Evolutionary conservation across 2,113 vertebrate genomes (phyloP).

Genomic region (Cynocephalus volans): DNA sequence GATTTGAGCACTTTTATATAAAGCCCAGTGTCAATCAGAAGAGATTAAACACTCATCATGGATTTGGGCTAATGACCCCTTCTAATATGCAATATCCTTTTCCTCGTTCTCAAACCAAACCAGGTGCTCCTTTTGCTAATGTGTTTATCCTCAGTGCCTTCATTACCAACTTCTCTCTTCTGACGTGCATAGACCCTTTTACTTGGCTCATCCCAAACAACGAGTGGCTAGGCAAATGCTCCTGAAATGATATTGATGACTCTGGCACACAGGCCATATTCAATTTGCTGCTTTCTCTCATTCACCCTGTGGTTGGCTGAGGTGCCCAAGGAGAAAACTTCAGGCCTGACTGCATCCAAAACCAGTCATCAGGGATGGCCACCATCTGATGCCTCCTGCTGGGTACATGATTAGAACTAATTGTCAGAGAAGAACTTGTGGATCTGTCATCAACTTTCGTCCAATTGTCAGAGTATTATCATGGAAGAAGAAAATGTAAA

Average conservation of each 20-base stretch:
- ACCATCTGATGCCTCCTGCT: background rate
- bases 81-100: background rate
- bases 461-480: conserved; percentile 5
- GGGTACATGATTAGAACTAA: conserved; percentile 51
- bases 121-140: background rate
- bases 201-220: conserved; percentile 3
- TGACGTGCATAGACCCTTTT: background rate
- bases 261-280: background rate
- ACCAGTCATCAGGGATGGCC: background rate
- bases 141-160: background rate
- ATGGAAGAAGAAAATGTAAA: background rate
- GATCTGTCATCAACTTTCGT: background rate
- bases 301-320: background rate
- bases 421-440: background rate
- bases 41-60: background rate
- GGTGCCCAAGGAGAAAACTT: background rate
- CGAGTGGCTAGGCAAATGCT: background rate
- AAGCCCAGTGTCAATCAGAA: background rate
- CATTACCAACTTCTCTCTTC: background rate
- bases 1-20: background rate
- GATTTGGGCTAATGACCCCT: background rate
- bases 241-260: background rate
- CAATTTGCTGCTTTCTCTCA: background rate
- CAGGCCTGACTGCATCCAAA: background rate
- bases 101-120: conserved; percentile 29